phyloP scores from a whole-genome alignment of 1,140 invertebrate species.

The Diuraphis noxia region DNA sequence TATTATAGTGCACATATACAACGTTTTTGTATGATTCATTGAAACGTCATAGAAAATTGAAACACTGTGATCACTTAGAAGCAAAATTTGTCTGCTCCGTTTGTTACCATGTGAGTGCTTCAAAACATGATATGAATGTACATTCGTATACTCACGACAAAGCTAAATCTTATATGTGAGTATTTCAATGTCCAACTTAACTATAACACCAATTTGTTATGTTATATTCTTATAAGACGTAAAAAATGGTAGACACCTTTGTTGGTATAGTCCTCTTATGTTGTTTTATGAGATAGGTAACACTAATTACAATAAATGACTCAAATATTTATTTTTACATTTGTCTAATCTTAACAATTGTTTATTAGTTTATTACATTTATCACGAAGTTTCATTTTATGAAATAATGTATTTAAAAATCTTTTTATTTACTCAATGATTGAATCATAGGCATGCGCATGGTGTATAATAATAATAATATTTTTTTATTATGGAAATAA shows the following conservation, averaged over 20 bases:
- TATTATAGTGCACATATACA: constrained; percentile 19
- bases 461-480: too few relatives aligned
- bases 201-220: not conserved
- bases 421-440: not conserved
- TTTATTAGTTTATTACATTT: not conserved
- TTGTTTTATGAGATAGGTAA: not conserved
- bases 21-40: constrained; percentile 45
- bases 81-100: constrained; percentile 19
- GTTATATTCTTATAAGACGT: not conserved
- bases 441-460: too few relatives aligned
- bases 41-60: constrained; percentile 41
- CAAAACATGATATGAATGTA: constrained; percentile 33
- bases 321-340: not conserved
- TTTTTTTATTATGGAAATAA: too few relatives aligned
- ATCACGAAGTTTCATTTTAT: too few relatives aligned
- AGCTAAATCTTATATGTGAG: constrained; percentile 34
- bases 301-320: not conserved
- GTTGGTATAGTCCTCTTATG: not conserved
- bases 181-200: not conserved
- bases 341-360: not conserved
- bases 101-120: constrained; percentile 33
- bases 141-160: constrained; percentile 24
- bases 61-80: not conserved
- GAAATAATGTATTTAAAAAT: not conserved
- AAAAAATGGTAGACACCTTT: too few relatives aligned